Conservation (phyloP, 2,113 vertebrate species). For the Callipepla californica region DNA sequence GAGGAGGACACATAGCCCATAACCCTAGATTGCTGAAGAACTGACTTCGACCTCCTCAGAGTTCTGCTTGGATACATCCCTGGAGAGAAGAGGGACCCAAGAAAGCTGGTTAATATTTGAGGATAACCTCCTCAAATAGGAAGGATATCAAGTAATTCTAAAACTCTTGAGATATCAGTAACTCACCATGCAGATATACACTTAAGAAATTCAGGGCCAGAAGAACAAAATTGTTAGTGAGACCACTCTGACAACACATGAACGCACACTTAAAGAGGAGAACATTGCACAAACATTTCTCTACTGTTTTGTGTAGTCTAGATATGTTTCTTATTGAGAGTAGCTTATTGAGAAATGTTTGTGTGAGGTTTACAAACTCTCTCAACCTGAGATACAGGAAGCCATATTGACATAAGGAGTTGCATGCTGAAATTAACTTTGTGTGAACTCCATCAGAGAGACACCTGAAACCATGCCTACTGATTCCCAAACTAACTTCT, state of each 20-base stretch:
- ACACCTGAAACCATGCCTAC: background rate
- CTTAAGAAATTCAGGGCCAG: background rate
- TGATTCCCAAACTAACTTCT: background rate
- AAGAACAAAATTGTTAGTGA: background rate
- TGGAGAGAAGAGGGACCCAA: too few species aligned
- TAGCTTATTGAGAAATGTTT: background rate
- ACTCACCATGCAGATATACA: background rate
- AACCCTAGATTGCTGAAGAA: too few species aligned
- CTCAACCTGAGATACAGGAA: background rate
- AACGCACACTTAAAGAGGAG: background rate
- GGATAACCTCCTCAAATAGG: too few species aligned
- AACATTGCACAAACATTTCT: background rate
- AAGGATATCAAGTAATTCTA: background rate
- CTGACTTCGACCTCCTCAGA: too few species aligned
- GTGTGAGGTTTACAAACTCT: background rate
- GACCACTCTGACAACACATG: background rate
- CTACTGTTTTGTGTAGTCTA: background rate
- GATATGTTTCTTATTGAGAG: background rate
- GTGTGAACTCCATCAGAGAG: background rate
- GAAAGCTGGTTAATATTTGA: too few species aligned
- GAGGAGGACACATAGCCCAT: too few species aligned
- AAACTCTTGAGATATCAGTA: background rate
- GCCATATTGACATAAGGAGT: background rate
- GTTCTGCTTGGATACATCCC: too few species aligned
- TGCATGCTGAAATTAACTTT: accelerated